These are phyloP conservation scores for Drosophila sp. DNA, from an alignment of 1,140 invertebrate species.

Conservation along the genomic window DNA sequence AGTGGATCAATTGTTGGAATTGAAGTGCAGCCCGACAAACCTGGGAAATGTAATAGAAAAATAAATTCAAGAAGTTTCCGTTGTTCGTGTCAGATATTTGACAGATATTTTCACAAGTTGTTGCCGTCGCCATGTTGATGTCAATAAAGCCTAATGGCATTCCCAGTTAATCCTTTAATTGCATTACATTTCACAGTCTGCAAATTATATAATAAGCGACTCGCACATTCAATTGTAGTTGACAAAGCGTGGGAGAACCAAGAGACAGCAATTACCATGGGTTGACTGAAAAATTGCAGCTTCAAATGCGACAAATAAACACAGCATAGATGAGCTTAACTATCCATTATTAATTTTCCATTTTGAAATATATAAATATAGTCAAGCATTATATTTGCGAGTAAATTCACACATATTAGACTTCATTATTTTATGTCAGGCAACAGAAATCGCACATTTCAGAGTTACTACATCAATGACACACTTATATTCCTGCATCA, in stretches of 20 bases:
- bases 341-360: no score
- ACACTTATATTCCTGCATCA: no score
- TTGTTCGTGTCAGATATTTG: slow-evolving; percentile 12
- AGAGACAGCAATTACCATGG: slow-evolving; percentile 20
- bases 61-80: neutral
- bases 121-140: slow-evolving; percentile 18
- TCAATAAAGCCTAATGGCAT: slow-evolving; percentile 77
- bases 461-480: no score
- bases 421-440: no score
- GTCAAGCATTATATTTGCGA: no score
- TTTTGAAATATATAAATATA: no score
- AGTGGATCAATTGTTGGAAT: slow-evolving; percentile 55
- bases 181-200: slow-evolving; percentile 77
- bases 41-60: neutral
- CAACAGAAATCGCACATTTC: no score
- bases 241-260: slow-evolving; percentile 27
- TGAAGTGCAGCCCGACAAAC: slow-evolving; percentile 9
- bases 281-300: slow-evolving; percentile 20
- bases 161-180: slow-evolving; percentile 77
- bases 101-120: neutral
- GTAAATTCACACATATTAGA: no score
- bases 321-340: no score
- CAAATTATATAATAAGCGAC: slow-evolving; percentile 72
- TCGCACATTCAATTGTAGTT: slow-evolving; percentile 29
- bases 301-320: neutral